Base-by-base conservation (phyloP, 2,888 invertebrate species). In the Pseudococcus longispinus region DNA sequence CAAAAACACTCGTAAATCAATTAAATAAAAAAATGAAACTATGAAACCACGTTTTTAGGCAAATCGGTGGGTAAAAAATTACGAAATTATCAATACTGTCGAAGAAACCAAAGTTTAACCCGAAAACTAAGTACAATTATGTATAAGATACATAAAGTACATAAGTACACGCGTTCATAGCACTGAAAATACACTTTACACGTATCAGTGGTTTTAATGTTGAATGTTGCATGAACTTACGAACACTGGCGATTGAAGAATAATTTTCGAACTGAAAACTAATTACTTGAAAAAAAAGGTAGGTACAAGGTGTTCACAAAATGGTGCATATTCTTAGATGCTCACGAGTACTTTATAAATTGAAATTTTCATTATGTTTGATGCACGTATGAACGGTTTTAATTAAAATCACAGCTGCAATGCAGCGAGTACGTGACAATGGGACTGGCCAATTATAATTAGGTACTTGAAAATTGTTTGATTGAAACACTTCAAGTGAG, bases 231-330 rank as follows among this genome's bases (percentile, higher is more conserved):
- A 42, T 42, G 77, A 80, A 80, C 42, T 20, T 42, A 42, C 20
- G 20, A 42, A 29, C 11, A 80, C 77, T 80, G 23, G 23, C 42
- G 37, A 42, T 20, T 80, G 42, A 80, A 37, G 42, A 80, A 42
- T 42, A 80, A 80, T 80, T 80, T 80, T 42, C 26, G 42, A 80
- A 20, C 42, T 80, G 32, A 74, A 74, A 74, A 80, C n/a, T 80
- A 80, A 80, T 80, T 42, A 29, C 77, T 77, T 23, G 37, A 42
- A 80, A 80, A 80, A 80, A 37, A 51, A 18, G 3, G n/a, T n/a
- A n/a, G 37, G 8, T 20, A 80, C 11, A 80, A 42, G 77, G 77
- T 80, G 77, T 42, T 42, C 42, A 80, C 42, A 42, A 80, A 80
- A 42, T 42, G 8, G 23, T 42, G 8, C 42, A 20, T 77, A 15